phyloP scores from a whole-genome alignment of 30 jellyfish, hydroid and myxozoan genomes.

The Cassiopea xamachana region DNA sequence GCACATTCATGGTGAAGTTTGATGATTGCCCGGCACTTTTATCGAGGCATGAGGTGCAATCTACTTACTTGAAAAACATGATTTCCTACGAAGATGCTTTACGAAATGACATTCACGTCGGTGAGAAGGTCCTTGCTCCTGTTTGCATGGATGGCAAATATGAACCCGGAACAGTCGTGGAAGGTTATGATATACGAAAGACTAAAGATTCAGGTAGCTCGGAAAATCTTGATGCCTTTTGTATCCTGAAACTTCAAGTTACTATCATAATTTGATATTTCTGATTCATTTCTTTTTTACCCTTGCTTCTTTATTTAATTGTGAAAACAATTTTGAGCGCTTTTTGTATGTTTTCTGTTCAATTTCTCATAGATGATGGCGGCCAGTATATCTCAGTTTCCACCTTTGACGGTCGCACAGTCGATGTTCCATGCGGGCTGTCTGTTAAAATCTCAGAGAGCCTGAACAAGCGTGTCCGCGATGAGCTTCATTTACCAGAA shows the following conservation, averaged over 20 bases:
- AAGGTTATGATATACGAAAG: constrained; percentile 51
- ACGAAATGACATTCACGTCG: constrained; percentile 63
- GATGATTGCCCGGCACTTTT: constrained; percentile 36
- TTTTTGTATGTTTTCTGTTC: neutral
- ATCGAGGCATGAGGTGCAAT: constrained; percentile 12
- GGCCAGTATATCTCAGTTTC: neutral
- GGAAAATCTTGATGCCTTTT: no score
- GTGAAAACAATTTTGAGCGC: neutral
- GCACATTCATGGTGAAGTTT: constrained; percentile 34
- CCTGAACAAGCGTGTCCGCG: constrained; percentile 8
- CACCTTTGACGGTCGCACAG: neutral
- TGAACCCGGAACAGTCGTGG: constrained; percentile 73
- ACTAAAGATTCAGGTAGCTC: constrained; percentile 14
- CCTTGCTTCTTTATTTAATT: no score
- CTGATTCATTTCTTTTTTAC: no score
- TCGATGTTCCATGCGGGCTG: constrained; percentile 10
- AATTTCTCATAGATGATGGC: neutral
- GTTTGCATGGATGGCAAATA: constrained; percentile 52
- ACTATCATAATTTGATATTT: no score
- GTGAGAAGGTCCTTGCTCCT: constrained; percentile 86
- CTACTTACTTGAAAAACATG: constrained; percentile 36
- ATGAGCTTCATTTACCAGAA: constrained; percentile 14
- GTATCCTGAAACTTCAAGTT: no score
- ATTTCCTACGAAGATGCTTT: constrained; percentile 75
- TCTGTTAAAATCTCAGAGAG: constrained; percentile 19